Evolutionary conservation across 2,797 vertebrate genomes (phyloP).

Genomic region (Oreochromis mossambicus): DNA sequence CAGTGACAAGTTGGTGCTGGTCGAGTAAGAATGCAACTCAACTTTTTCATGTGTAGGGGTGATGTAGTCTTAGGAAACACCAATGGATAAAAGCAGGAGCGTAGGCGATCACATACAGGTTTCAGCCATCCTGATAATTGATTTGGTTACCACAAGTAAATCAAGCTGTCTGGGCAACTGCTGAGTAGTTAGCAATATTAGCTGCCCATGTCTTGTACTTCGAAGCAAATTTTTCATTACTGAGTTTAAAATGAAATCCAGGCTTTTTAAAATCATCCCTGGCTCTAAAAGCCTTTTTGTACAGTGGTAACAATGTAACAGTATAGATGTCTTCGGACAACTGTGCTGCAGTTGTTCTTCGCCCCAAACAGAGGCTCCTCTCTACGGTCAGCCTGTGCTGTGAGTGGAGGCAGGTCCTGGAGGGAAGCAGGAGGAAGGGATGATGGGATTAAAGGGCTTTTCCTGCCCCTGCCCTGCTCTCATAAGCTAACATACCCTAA

Average conservation of each 20-base stretch:
- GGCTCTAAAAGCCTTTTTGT: neutral
- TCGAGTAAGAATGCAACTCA: neutral
- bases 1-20: neutral
- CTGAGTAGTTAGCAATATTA: neutral
- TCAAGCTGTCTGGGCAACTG: neutral
- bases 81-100: neutral
- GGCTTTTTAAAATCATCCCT: neutral
- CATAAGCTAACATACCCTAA: constrained; percentile 13
- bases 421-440: constrained; percentile 30
- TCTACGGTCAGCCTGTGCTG: constrained; percentile 45
- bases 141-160: neutral
- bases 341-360: constrained; percentile 62
- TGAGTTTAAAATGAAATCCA: neutral
- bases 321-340: constrained; percentile 34
- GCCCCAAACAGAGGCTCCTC: constrained; percentile 37
- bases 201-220: neutral
- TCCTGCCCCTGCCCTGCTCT: constrained; percentile 42
- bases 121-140: neutral
- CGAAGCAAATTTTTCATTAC: neutral
- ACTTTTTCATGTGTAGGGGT: neutral
- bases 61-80: neutral
- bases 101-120: neutral
- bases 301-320: neutral
- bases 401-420: constrained; percentile 49
- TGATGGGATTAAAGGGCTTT: constrained; percentile 47